Conservation (phyloP, 2,888 invertebrate genomes). For the Mystacides longicornis region DNA sequence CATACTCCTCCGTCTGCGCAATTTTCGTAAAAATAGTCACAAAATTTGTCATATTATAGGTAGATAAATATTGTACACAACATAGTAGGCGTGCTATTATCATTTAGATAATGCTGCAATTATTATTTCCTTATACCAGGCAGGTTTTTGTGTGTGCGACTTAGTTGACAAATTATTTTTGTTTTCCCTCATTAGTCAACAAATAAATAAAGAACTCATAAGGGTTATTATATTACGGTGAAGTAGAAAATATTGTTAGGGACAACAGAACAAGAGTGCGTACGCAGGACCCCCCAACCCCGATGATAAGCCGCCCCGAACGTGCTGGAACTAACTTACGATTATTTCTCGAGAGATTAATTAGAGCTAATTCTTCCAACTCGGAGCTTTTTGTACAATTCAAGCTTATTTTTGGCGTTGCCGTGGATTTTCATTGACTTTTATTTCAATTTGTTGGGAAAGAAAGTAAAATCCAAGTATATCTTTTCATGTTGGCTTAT, state of each 20-base stretch:
- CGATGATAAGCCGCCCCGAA: slow-evolving; percentile 17
- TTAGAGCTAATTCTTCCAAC: slow-evolving; percentile 22
- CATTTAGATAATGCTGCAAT: too few relatives aligned
- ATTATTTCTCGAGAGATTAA: slow-evolving; percentile 22
- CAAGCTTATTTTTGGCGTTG: not conserved
- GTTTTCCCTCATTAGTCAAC: not conserved
- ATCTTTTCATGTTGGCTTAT: too few relatives aligned
- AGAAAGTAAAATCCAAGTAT: too few relatives aligned
- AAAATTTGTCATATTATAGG: too few relatives aligned
- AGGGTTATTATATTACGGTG: not conserved
- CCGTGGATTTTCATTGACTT: not conserved
- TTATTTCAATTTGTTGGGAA: not conserved
- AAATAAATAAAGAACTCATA: not conserved
- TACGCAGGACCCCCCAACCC: too few relatives aligned
- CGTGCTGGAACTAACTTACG: slow-evolving; percentile 19
- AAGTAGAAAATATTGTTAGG: not conserved
- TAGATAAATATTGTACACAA: too few relatives aligned
- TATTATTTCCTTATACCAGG: too few relatives aligned
- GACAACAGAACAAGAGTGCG: not conserved
- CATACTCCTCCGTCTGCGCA: too few relatives aligned
- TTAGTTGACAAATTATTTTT: too few relatives aligned
- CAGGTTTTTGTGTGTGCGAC: too few relatives aligned
- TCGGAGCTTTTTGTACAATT: slow-evolving; percentile 12
- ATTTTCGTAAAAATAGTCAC: too few relatives aligned
- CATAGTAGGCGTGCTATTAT: too few relatives aligned